These are phyloP conservation scores for Suncus etruscus DNA, from an alignment of 2,113 vertebrate genomes.

Conservation along the genomic window DNA sequence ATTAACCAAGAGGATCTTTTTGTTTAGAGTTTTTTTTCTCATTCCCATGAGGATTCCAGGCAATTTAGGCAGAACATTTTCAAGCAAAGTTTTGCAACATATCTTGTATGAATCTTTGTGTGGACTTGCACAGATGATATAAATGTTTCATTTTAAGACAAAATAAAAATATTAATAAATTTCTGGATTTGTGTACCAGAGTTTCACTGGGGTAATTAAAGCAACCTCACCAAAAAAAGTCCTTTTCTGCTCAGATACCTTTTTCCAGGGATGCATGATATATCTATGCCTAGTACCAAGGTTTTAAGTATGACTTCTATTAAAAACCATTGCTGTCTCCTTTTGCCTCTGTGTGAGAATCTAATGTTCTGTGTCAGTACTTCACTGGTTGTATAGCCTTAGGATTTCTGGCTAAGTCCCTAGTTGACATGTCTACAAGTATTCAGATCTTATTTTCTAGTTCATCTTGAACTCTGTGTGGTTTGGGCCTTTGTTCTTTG, in stretches of 20 bases:
- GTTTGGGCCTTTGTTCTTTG: slow-evolving; percentile 54
- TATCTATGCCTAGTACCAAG: background rate
- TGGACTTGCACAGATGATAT: slow-evolving; percentile 40
- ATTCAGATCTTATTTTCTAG: background rate
- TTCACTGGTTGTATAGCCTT: slow-evolving; percentile 44
- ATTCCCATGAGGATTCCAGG: slow-evolving; percentile 3
- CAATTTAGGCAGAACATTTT: slow-evolving; percentile 17
- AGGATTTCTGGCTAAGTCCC: background rate
- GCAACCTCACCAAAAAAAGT: slow-evolving; percentile 26
- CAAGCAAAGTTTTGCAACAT: background rate
- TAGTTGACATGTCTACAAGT: slow-evolving; percentile 23
- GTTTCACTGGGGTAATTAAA: slow-evolving; percentile 1
- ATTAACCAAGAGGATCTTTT: slow-evolving; percentile 39
- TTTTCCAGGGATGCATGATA: slow-evolving; percentile 39
- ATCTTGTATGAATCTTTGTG: background rate
- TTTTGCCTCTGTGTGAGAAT: slow-evolving; percentile 31
- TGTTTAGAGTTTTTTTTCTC: background rate
- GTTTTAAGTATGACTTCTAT: slow-evolving; percentile 56
- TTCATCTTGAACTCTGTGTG: slow-evolving; percentile 2
- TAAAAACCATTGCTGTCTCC: slow-evolving; percentile 12
- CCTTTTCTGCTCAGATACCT: slow-evolving; percentile 31
- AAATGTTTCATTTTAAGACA: slow-evolving; percentile 49
- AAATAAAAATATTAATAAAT: slow-evolving; percentile 27
- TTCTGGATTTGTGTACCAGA: slow-evolving; percentile 11
- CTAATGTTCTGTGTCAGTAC: slow-evolving; percentile 60